phyloP scores from a whole-genome alignment of 2,113 vertebrate genomes.

The Sterna hirundo region DNA sequence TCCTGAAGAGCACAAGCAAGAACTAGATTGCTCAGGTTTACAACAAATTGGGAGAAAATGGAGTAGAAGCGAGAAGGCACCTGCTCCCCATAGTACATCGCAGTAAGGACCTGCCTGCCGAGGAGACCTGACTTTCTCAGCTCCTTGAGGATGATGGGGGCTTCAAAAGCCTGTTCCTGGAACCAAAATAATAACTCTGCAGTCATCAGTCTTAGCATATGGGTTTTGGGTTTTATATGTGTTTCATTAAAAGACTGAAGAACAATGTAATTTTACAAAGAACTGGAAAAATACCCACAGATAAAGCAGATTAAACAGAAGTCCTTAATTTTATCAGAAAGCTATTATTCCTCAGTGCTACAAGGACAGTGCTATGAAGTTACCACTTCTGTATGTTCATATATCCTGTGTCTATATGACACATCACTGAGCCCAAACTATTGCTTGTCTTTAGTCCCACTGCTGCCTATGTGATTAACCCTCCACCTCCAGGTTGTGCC shows the following conservation, averaged over 20 bases:
- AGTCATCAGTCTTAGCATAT: background rate
- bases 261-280: background rate
- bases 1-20: slow-evolving; percentile 17
- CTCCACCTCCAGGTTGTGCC: background rate
- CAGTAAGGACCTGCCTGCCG: background rate
- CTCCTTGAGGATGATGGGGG: background rate
- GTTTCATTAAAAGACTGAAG: background rate
- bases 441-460: background rate
- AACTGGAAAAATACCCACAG: background rate
- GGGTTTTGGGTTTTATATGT: background rate
- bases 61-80: background rate
- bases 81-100: fast-evolving
- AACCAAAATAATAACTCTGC: background rate
- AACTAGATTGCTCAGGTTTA: background rate
- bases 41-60: background rate
- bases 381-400: background rate
- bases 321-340: background rate
- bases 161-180: background rate
- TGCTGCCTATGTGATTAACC: background rate
- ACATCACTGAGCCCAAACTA: background rate
- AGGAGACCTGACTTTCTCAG: background rate
- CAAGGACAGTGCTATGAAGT: background rate
- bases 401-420: background rate
- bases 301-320: background rate
- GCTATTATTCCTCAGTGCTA: background rate